Conservation (phyloP, 2,797 vertebrate species). For the Clarias pachynema region DNA sequence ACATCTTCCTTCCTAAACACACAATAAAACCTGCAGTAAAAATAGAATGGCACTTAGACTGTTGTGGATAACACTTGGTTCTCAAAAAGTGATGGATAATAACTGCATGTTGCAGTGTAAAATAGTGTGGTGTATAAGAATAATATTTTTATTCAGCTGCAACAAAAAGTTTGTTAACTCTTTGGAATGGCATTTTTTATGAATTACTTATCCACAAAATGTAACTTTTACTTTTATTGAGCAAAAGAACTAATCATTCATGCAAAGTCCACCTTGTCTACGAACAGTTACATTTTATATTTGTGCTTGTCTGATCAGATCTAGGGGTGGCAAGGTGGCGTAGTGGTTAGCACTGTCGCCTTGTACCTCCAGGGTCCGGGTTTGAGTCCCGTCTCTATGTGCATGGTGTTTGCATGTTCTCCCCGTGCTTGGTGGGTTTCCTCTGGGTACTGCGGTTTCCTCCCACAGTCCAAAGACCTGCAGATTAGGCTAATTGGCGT, state of each 20-base stretch:
- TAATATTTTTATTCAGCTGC: not conserved
- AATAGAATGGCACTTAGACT: conserved; percentile 43
- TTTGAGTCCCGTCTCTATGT: too few relatives aligned
- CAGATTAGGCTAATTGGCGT: too few relatives aligned
- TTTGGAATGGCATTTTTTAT: not conserved
- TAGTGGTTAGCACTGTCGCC: too few relatives aligned
- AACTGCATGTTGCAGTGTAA: not conserved
- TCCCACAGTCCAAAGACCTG: too few relatives aligned
- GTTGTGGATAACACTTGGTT: not conserved
- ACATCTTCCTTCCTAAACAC: conserved; percentile 71
- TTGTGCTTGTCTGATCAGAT: not conserved
- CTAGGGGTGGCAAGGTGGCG: not conserved
- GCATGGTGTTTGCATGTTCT: too few relatives aligned
- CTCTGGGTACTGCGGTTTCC: too few relatives aligned
- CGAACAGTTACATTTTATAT: not conserved
- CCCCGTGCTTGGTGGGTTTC: too few relatives aligned
- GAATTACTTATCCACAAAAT: not conserved
- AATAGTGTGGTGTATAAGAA: not conserved
- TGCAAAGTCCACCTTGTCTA: not conserved
- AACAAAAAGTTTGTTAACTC: not conserved
- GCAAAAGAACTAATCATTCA: not conserved
- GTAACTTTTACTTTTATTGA: not conserved
- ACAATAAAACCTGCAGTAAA: conserved; percentile 61
- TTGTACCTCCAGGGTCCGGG: too few relatives aligned
- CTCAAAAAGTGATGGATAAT: not conserved